Evolutionary conservation across 2,888 invertebrate genomes (phyloP), one percentile per base, ranked within the genome.

Genomic region (Sycophila texana): DNA sequence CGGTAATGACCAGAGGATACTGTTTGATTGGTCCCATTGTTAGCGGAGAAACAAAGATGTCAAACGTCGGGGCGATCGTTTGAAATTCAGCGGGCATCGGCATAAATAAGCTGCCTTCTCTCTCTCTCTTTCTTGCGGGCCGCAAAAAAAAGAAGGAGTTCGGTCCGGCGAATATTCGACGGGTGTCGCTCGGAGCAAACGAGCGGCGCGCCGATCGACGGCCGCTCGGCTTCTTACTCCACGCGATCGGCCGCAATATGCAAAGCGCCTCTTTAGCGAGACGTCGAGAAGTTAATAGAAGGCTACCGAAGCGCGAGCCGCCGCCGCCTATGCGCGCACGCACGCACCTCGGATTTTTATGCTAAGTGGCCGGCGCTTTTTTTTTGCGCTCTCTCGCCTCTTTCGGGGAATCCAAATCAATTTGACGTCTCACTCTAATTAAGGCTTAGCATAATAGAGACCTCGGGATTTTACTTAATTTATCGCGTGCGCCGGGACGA

Each of bases 391-490:
- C 13, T 7, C 57, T 14, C n/a, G 4, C 63, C 26, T 80, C 73
- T 68, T 63, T 67, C 30, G 76, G 73, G 73, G 16, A 58, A 22
- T 26, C 22, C 71, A 61, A 79, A 79, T 81, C 81, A 79, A 77
- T 76, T 81, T 81, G 78, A 81, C 72, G 81, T 81, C 81, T 81
- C 76, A 79, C 81, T 81, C 81, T 76, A 81, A 81, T 81, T 81
- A 81, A 68, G 81, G 61, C 57, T 77, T 75, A 72, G 60, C 81
- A 81, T 77, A 81, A 77, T 77, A 79, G 79, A 65, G 65, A 58
- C 68, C 63, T 51, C 22, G 20, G 30, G 7, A 39, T 39, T 39
- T 39, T 10, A 10, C 39, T 39, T 39, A 39, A 39, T 39, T 39
- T 39, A 39, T 39, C 39, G 39, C 39, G 39, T 39, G 39, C 39